Conservation (phyloP, 2,797 vertebrate species). For the Protosalanx chinensis region DNA sequence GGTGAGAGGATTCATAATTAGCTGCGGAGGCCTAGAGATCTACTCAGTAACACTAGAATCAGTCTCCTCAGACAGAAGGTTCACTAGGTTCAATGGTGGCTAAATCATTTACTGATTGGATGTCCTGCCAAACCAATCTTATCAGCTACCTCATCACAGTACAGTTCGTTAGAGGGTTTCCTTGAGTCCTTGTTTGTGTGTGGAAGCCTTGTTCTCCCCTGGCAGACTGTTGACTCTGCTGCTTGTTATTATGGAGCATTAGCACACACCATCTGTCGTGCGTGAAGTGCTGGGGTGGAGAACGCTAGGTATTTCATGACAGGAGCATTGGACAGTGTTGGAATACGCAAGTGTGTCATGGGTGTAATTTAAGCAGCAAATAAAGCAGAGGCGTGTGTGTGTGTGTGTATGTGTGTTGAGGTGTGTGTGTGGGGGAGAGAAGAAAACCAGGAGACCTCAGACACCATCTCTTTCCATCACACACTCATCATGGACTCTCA, state of each 20-base stretch:
- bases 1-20: slow-evolving; percentile 7
- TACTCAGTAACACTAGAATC: background rate
- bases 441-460: background rate
- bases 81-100: background rate
- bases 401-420: background rate
- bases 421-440: background rate
- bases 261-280: background rate
- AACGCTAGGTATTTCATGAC: background rate
- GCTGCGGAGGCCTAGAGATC: background rate
- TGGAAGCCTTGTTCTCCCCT: background rate
- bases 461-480: background rate
- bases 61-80: background rate
- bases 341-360: background rate
- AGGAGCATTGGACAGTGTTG: background rate
- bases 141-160: background rate
- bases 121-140: background rate
- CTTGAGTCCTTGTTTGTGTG: background rate
- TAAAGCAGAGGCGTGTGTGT: background rate
- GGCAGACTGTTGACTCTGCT: slow-evolving; percentile 6
- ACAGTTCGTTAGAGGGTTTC: background rate
- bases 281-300: no score
- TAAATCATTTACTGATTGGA: background rate
- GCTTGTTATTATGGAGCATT: slow-evolving; percentile 1
- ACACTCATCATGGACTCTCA: background rate
- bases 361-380: background rate